Percentiles rank a stretch among this genome's conserved stretches.
Evolutionary conservation across 2,113 vertebrate species (phyloP).

Genomic region (Channa argus): DNA sequence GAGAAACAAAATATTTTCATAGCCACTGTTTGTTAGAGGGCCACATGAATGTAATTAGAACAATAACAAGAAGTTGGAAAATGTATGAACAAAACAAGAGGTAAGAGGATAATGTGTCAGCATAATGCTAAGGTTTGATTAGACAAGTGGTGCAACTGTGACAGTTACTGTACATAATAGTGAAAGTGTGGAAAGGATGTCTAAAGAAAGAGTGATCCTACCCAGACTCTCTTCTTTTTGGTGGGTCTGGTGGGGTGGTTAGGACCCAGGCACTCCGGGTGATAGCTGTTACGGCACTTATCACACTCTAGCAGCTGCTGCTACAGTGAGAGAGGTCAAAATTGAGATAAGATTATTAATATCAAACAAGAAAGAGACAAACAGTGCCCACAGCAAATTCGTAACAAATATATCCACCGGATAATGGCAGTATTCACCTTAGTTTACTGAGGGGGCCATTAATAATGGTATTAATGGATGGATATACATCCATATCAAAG

Average conservation of each 20-base stretch:
- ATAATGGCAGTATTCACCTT: not conserved
- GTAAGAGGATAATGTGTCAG: conserved; percentile 16
- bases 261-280: conserved; percentile 99
- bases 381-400: not conserved
- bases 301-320: conserved; percentile 97
- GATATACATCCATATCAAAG: too few species aligned
- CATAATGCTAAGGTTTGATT: conserved; percentile 28
- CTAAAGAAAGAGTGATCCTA: conserved; percentile 67
- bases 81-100: conserved; percentile 30
- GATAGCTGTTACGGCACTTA: conserved; percentile 99
- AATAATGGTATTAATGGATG: too few species aligned
- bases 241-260: conserved; percentile 98
- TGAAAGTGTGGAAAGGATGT: not conserved
- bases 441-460: too few species aligned
- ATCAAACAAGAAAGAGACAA: not conserved
- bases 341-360: conserved; percentile 20
- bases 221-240: conserved; percentile 99
- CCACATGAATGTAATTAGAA: conserved; percentile 17
- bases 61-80: conserved; percentile 5
- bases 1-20: conserved; percentile 27
- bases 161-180: conserved; percentile 3
- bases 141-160: conserved; percentile 5
- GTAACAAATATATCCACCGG: not conserved
- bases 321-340: conserved; percentile 39
- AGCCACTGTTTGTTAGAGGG: conserved; percentile 8